phyloP scores from a whole-genome alignment of 2,797 vertebrate species.

The Melanotaenia nigrans region DNA sequence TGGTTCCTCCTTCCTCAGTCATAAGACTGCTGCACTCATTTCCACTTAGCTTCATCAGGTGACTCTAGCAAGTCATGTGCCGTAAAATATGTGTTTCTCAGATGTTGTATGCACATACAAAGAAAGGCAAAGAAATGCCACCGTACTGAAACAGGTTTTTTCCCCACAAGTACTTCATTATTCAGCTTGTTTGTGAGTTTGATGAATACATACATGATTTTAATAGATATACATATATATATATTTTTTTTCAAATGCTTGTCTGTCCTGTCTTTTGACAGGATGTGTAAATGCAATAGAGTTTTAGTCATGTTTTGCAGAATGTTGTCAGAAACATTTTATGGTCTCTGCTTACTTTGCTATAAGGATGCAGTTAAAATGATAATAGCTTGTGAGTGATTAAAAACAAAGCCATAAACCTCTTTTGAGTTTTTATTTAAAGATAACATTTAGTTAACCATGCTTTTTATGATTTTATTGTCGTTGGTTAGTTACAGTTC shows the following conservation, averaged over 20 bases:
- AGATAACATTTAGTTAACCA: not conserved
- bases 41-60: slow-evolving; percentile 81
- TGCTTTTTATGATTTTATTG: not conserved
- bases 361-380: not conserved
- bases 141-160: not conserved
- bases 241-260: not conserved
- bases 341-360: not conserved
- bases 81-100: slow-evolving; percentile 41
- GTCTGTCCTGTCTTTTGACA: slow-evolving; percentile 5
- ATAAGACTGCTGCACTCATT: slow-evolving; percentile 78
- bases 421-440: not conserved
- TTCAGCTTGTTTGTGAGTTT: not conserved
- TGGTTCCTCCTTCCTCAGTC: slow-evolving; percentile 71
- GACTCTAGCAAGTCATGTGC: slow-evolving; percentile 78
- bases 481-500: not conserved
- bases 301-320: not conserved
- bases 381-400: not conserved
- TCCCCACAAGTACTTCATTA: not conserved
- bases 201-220: not conserved
- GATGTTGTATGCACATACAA: slow-evolving; percentile 1
- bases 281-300: slow-evolving; percentile 1
- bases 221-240: not conserved
- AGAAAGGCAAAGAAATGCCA: slow-evolving; percentile 21
- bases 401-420: not conserved
- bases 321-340: slow-evolving; percentile 1